These are phyloP conservation scores for Melitaea cinxia DNA, from an alignment of 1,140 invertebrate genomes.

Conservation along the genomic window DNA sequence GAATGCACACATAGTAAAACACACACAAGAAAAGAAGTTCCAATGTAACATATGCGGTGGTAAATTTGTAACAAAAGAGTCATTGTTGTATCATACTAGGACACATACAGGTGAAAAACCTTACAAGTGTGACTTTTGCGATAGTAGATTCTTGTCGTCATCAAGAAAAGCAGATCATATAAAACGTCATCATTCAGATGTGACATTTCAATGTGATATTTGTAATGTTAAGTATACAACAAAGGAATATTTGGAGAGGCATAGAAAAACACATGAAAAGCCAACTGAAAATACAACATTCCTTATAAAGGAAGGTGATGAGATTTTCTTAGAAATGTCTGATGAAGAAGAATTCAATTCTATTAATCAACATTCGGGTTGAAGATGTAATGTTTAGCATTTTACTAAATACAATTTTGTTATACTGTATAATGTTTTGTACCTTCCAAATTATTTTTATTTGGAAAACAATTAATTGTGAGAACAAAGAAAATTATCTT, in stretches of 20 bases:
- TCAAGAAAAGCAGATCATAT: slow-evolving; percentile 64
- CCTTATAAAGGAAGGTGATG: slow-evolving; percentile 37
- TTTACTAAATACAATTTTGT: too few relatives aligned
- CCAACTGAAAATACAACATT: slow-evolving; percentile 18
- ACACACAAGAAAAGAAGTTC: slow-evolving; percentile 75
- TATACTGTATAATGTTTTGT: too few relatives aligned
- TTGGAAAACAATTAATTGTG: too few relatives aligned
- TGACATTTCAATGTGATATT: slow-evolving; percentile 51
- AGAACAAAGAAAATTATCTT: too few relatives aligned
- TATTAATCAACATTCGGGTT: neutral
- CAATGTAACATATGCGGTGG: slow-evolving; percentile 65
- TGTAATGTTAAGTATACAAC: slow-evolving; percentile 56
- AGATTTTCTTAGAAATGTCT: slow-evolving; percentile 50
- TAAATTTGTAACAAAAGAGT: slow-evolving; percentile 71
- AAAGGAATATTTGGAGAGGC: slow-evolving; percentile 49
- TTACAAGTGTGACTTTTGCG: slow-evolving; percentile 67
- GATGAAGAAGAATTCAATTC: slow-evolving; percentile 36
- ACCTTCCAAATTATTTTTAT: too few relatives aligned
- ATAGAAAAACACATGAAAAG: slow-evolving; percentile 52
- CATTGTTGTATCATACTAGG: slow-evolving; percentile 71
- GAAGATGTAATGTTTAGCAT: too few relatives aligned
- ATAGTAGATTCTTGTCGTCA: slow-evolving; percentile 58
- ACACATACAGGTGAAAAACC: slow-evolving; percentile 79
- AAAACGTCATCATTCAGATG: slow-evolving; percentile 53
- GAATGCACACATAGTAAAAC: slow-evolving; percentile 74